Conservation (phyloP, 2,888 invertebrate genomes). For the Meteorus colon region DNA sequence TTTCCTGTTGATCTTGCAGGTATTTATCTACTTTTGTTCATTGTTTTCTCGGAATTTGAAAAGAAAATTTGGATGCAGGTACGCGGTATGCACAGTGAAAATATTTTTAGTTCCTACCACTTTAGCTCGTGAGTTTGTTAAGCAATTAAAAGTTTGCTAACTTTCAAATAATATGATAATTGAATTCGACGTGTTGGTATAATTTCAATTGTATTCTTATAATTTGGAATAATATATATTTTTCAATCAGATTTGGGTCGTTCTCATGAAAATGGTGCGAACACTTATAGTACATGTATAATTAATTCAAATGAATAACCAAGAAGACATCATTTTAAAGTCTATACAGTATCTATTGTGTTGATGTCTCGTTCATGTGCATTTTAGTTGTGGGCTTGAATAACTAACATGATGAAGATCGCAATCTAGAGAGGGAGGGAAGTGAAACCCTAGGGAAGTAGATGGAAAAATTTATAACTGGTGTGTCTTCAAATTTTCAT, state of each 20-base stretch:
- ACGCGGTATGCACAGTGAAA: background rate
- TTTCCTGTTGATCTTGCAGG: background rate
- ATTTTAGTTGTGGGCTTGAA: background rate
- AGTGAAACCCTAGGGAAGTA: background rate
- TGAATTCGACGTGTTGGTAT: background rate
- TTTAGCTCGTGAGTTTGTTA: background rate
- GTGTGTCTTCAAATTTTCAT: background rate
- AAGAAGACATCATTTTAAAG: conserved; percentile 16
- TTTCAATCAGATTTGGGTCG: background rate
- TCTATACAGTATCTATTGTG: background rate
- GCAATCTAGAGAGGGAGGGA: background rate
- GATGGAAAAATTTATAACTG: background rate
- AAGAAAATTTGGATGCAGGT: background rate
- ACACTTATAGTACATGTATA: background rate
- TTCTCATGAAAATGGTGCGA: background rate
- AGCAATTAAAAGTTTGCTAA: background rate
- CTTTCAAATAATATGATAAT: background rate
- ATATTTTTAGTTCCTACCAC: background rate
- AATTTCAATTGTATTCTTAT: background rate
- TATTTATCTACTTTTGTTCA: background rate
- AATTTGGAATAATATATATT: too few species aligned
- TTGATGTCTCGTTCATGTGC: background rate
- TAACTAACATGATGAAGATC: conserved; percentile 17
- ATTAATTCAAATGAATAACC: background rate
- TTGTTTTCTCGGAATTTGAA: background rate